Conservation (phyloP, 2,113 vertebrate species). For the Laticauda colubrina region DNA sequence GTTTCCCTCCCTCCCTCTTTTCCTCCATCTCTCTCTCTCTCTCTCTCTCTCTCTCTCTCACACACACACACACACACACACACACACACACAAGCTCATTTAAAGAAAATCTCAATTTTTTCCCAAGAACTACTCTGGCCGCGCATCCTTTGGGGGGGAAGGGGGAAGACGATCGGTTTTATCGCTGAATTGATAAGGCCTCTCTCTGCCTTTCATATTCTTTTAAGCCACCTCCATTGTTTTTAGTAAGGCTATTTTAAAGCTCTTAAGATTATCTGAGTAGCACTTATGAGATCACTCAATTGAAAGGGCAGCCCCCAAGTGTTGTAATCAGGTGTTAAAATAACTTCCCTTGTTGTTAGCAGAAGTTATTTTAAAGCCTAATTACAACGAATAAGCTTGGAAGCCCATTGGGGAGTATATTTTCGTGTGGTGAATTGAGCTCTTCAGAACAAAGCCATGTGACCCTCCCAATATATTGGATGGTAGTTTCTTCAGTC, state of each 20-base stretch:
- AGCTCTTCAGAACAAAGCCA: background rate
- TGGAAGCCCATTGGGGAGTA: background rate
- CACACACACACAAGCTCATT: background rate
- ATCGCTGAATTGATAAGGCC: background rate
- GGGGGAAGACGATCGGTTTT: background rate
- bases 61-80: too few species aligned
- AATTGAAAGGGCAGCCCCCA: background rate
- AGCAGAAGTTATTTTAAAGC: background rate
- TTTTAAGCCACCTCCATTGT: background rate
- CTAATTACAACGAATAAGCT: background rate
- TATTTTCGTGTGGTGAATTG: background rate
- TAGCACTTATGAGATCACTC: background rate
- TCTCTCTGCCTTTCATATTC: background rate
- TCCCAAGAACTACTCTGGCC: background rate
- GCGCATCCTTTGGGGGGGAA: background rate
- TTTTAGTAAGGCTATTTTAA: background rate
- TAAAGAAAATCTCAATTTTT: background rate
- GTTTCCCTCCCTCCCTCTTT: background rate
- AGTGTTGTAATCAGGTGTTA: background rate
- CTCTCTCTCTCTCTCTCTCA: too few species aligned
- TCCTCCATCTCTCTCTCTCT: too few species aligned
- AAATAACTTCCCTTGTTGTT: background rate
- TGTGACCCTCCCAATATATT: background rate
- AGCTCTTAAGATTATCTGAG: background rate
- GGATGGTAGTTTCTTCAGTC: background rate